Base-by-base conservation (phyloP, 2,888 invertebrate species). In the Chymomyza amoena region DNA sequence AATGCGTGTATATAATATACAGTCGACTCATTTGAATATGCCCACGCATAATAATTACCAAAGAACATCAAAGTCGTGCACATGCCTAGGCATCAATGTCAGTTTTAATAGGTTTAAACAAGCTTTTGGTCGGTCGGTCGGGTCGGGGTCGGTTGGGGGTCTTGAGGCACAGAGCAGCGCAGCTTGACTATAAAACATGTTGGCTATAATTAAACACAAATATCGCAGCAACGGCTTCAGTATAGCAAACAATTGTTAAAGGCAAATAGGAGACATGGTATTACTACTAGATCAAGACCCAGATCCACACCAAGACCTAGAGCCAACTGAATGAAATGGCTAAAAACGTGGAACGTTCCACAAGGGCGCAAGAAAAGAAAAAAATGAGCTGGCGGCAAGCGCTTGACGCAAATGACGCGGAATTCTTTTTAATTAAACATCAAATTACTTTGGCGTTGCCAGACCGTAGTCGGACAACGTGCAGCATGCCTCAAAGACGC, bases 401-500 rank as follows among this genome's bases (percentile, higher is more conserved):
- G 68, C 72, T 73, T 67, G 69, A 68, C 72, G 70, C 79, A 80
- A 84, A 81, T 80, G 82, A 82, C 70, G 86, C 86, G 79, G 83
- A 86, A 84, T 87, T 81, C 81, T 84, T 84, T 83, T 84, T 84
- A 84, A 84, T 84, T 84, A 84, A 84, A 84, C 83, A 86, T 84
- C 84, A 87, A 84, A 84, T 88, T 87, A 84, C 88, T 83, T 83
- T 87, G 81, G 75, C 73, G 85, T 73, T 82, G 76, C 62, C 73
- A 85, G 78, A 74, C 71, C 63, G 20, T n/a, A n/a, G n/a, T 36
- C 51, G 66, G 72, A 73, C 75, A 69, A 50, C 66, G 54, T 67
- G 59, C 45, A 18, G 15, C 45, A 39, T 32, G 18, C 39, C 36
- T 32, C 18, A 61, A 61, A 61, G 61, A 39, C 32, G 18, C 13